A percentile compares a stretch with the other conserved stretches of the same genome.
These are phyloP conservation scores for Pammene aurita DNA, from an alignment of 2,888 invertebrate species.

Conservation along the genomic window DNA sequence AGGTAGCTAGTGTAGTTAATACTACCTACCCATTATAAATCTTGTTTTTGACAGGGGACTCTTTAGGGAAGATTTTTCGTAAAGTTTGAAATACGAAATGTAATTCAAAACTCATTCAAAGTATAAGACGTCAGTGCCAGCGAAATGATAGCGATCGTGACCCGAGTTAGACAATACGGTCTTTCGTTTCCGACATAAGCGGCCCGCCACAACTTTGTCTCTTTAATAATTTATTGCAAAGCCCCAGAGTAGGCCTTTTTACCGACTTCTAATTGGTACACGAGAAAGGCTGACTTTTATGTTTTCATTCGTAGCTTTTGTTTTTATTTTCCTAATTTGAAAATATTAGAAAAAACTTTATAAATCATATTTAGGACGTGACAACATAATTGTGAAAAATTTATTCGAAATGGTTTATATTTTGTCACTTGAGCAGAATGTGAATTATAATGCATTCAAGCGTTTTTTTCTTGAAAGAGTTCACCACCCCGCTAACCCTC, in stretches of 20 bases:
- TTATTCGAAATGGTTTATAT: background rate
- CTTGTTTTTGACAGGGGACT: no score
- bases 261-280: conserved; percentile 65
- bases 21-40: no score
- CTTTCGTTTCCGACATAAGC: conserved; percentile 56
- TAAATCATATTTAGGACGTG: conserved; percentile 33
- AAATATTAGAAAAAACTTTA: conserved; percentile 24
- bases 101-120: conserved; percentile 3
- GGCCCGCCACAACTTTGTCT: conserved; percentile 61
- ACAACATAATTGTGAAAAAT: conserved; percentile 19
- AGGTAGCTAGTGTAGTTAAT: no score
- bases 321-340: conserved; percentile 17
- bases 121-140: background rate
- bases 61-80: no score
- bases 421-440: background rate
- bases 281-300: conserved; percentile 56
- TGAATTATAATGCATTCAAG: background rate
- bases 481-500: no score
- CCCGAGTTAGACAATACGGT: conserved; percentile 35
- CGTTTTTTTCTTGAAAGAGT: no score
- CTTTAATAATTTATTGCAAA: conserved; percentile 66
- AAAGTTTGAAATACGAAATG: background rate
- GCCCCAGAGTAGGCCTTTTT: conserved; percentile 54
- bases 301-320: conserved; percentile 37
- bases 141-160: conserved; percentile 21